phyloP scores from a whole-genome alignment of 2,888 invertebrate genomes.

The Agrochola lota region DNA sequence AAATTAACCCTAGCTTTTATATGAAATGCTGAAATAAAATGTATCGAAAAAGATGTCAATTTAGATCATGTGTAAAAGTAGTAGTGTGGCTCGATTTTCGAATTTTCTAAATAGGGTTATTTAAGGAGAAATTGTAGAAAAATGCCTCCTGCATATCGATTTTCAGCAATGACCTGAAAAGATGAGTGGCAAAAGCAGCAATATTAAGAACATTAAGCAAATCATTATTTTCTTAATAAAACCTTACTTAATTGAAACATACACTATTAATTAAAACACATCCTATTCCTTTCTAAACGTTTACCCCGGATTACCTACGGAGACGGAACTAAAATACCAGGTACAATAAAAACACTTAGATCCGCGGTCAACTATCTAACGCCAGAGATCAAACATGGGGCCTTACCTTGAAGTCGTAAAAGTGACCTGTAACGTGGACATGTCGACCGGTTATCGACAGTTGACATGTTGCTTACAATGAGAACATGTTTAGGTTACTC shows the following conservation, averaged over 20 bases:
- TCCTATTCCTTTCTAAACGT: not conserved
- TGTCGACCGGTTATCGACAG: conserved; percentile 62
- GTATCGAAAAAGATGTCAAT: not conserved
- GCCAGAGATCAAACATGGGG: conserved; percentile 77
- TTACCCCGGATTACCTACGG: not conserved
- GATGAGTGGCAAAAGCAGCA: not conserved
- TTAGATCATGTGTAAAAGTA: not conserved
- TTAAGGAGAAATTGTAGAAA: not conserved
- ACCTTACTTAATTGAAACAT: not conserved
- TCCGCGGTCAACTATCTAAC: conserved; percentile 78
- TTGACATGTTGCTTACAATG: conserved; percentile 38
- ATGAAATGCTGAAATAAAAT: not conserved
- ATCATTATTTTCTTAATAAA: too few relatives aligned
- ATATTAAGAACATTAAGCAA: not conserved
- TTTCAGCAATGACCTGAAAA: not conserved
- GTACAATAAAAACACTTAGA: conserved; percentile 74
- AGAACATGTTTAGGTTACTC: conserved; percentile 45
- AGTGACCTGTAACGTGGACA: conserved; percentile 65
- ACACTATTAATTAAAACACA: conserved; percentile 28
- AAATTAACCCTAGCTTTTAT: not conserved
- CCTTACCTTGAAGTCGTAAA: conserved; percentile 78
- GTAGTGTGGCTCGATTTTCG: not conserved
- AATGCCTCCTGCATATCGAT: not conserved
- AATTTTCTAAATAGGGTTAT: too few relatives aligned
- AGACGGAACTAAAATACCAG: conserved; percentile 51